phyloP scores from a whole-genome alignment of 2,888 invertebrate species.

The Platycheirus rosarum region DNA sequence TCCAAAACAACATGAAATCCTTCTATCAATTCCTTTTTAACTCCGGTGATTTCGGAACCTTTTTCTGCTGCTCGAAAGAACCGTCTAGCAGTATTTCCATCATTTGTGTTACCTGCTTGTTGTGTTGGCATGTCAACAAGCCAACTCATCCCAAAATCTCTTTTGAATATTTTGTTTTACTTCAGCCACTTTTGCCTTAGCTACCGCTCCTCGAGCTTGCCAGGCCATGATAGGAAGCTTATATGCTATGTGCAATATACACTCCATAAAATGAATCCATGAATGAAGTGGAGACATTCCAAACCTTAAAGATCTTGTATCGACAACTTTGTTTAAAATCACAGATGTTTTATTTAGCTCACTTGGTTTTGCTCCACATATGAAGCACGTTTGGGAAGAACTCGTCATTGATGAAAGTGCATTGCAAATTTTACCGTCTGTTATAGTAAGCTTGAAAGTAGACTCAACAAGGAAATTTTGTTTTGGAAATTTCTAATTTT shows the following conservation, averaged over 20 bases:
- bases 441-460: constrained; percentile 29
- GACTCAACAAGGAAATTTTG: constrained; percentile 9
- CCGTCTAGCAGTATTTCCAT: constrained; percentile 18
- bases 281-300: constrained; percentile 43
- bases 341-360: constrained; percentile 44
- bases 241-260: constrained; percentile 32
- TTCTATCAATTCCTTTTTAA: constrained; percentile 1
- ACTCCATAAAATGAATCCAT: constrained; percentile 46
- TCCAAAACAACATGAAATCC: constrained; percentile 16
- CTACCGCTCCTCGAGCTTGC: constrained; percentile 1
- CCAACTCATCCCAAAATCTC: constrained; percentile 2
- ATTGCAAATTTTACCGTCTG: constrained; percentile 35
- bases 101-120: constrained; percentile 9
- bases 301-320: constrained; percentile 28
- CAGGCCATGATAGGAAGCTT: constrained; percentile 10
- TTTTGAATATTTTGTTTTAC: constrained; percentile 1
- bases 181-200: constrained; percentile 1
- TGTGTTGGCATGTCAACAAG: constrained; percentile 41
- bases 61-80: constrained; percentile 11
- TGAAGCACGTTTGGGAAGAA: constrained; percentile 45
- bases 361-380: constrained; percentile 43
- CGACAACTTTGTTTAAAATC: constrained; percentile 30
- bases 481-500: neutral
- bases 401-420: constrained; percentile 39
- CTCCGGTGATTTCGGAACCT: constrained; percentile 18